A percentile compares a stretch with the other conserved stretches of the same genome.
Conservation (phyloP, 2,888 invertebrate genomes). For the Nowickia ferox region DNA sequence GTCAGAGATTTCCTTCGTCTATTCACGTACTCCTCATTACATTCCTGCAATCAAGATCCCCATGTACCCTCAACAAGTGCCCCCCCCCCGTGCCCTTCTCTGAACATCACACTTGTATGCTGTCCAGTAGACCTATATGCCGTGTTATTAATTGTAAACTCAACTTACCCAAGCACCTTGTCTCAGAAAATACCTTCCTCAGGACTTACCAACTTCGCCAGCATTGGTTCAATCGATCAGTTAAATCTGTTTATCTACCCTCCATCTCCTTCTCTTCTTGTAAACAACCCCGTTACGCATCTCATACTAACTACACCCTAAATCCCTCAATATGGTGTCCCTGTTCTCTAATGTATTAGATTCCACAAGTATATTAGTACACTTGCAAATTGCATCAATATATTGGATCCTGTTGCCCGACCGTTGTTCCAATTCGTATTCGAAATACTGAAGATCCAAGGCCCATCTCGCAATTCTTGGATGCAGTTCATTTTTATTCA, state of each 20-base stretch:
- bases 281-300: background rate
- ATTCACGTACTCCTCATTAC: background rate
- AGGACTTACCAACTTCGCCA: background rate
- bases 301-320: background rate
- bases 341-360: no score
- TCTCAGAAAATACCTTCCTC: background rate
- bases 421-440: no score
- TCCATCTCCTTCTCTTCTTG: background rate
- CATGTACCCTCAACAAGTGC: no score
- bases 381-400: no score
- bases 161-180: background rate
- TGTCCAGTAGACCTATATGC: no score
- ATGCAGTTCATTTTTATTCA: no score
- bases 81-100: no score
- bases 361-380: no score
- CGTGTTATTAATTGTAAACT: background rate
- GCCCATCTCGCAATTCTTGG: no score
- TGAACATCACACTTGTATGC: background rate
- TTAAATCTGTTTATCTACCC: background rate
- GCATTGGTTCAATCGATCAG: background rate
- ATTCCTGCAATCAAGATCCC: background rate
- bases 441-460: no score
- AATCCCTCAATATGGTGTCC: no score
- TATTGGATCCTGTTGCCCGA: no score
- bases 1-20: background rate